Evolutionary conservation across 2,888 invertebrate species (phyloP).

Genomic region (Mesochorus sp.): DNA sequence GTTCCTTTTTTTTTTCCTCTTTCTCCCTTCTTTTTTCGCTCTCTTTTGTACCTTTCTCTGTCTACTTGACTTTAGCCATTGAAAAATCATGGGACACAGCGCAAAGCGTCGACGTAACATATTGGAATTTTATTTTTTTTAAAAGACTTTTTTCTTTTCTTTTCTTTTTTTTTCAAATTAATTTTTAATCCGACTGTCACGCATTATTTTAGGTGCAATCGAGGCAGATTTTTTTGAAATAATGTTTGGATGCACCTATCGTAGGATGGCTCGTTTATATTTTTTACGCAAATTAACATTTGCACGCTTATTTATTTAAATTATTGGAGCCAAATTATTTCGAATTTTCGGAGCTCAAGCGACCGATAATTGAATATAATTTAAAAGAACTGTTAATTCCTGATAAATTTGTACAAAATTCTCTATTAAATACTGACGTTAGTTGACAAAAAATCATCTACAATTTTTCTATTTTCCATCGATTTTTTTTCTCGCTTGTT

Average conservation of each 20-base stretch:
- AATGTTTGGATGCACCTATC: too few species aligned
- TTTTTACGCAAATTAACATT: too few species aligned
- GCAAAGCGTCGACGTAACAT: slow-evolving; percentile 5
- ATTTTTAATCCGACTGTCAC: background rate
- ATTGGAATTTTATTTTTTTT: slow-evolving; percentile 14
- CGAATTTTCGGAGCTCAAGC: too few species aligned
- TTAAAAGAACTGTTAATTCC: too few species aligned
- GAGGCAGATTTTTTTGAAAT: too few species aligned
- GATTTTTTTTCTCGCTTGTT: background rate
- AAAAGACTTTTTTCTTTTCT: background rate
- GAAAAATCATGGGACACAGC: slow-evolving; percentile 6
- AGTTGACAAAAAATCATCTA: too few species aligned
- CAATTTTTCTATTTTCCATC: background rate
- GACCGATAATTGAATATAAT: too few species aligned
- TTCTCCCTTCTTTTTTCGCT: slow-evolving; percentile 35
- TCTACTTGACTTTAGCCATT: slow-evolving; percentile 44
- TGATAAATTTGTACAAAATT: too few species aligned
- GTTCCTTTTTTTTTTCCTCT: slow-evolving; percentile 38
- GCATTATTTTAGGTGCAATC: background rate
- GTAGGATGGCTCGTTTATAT: too few species aligned
- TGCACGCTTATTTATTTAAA: too few species aligned
- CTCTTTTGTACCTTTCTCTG: slow-evolving; percentile 44
- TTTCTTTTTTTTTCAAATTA: background rate
- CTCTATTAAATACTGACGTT: too few species aligned
- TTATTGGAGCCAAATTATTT: too few species aligned